Conservation (phyloP, 1,140 invertebrate species). For the Zophobas morio region DNA sequence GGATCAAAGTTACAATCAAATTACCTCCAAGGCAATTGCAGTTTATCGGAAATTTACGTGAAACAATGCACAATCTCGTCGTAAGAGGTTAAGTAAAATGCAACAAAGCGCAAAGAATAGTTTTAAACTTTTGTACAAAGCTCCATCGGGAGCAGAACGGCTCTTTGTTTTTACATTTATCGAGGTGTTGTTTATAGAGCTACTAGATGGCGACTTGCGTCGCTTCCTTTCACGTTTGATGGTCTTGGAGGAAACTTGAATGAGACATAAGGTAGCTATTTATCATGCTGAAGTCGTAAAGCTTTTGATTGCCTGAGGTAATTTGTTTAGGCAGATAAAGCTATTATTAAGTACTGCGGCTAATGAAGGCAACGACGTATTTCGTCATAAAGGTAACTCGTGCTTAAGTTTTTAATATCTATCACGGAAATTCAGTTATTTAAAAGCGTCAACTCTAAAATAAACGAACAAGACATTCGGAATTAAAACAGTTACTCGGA, state of each 20-base stretch:
- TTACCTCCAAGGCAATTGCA: constrained; percentile 20
- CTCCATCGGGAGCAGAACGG: constrained; percentile 10
- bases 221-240: constrained; percentile 9
- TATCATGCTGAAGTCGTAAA: constrained; percentile 48
- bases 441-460: background rate
- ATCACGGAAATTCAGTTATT: constrained; percentile 3
- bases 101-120: constrained; percentile 16
- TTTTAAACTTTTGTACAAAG: constrained; percentile 24
- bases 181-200: constrained; percentile 7
- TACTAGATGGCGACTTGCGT: constrained; percentile 28
- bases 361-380: constrained; percentile 44
- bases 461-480: background rate
- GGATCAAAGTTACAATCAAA: constrained; percentile 23
- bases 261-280: constrained; percentile 39
- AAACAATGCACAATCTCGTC: constrained; percentile 32
- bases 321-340: constrained; percentile 45
- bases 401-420: constrained; percentile 31
- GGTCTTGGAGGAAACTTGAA: constrained; percentile 27
- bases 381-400: constrained; percentile 33
- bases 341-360: constrained; percentile 43
- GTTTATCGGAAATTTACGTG: constrained; percentile 20
- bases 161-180: constrained; percentile 12
- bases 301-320: constrained; percentile 46
- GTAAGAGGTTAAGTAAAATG: constrained; percentile 22
- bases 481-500: constrained; percentile 8